Percentiles rank a stretch among this genome's conserved stretches.
These are phyloP conservation scores for Noturus placidus DNA, from an alignment of 2,113 vertebrate genomes.

Conservation along the genomic window DNA sequence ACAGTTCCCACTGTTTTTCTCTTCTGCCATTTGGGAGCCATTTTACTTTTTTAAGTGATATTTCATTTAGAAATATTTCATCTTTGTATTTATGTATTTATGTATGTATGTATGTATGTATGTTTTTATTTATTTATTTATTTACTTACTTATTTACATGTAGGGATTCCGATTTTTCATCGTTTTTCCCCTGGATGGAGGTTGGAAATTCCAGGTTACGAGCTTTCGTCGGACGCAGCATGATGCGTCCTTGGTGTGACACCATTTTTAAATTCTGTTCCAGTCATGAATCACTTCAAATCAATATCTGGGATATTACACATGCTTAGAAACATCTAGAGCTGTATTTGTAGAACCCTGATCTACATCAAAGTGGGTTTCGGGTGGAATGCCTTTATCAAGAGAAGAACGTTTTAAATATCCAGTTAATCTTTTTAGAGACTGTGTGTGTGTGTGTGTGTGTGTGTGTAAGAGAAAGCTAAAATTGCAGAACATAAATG, in stretches of 20 bases:
- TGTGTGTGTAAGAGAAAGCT: too few species aligned
- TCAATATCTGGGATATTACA: not conserved
- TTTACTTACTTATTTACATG: too few species aligned
- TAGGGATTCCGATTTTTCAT: not conserved
- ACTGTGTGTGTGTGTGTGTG: too few species aligned
- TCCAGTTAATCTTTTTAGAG: not conserved
- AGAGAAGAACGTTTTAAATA: not conserved
- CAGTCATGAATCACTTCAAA: not conserved
- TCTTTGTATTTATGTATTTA: too few species aligned
- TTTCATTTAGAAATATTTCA: too few species aligned
- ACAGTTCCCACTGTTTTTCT: not conserved
- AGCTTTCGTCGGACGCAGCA: not conserved
- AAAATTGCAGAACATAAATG: not conserved
- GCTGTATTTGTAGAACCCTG: not conserved
- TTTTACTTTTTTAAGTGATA: too few species aligned
- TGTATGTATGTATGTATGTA: too few species aligned
- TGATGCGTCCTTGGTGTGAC: not conserved
- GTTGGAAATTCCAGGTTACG: not conserved
- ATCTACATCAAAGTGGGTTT: not conserved
- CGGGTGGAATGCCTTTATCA: not conserved
- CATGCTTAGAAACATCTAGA: not conserved
- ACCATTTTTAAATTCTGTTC: not conserved
- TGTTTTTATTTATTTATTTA: too few species aligned
- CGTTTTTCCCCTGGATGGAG: not conserved
- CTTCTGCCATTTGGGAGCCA: too few species aligned